A percentile compares a stretch with the other conserved stretches of the same genome.
Conservation (phyloP, 2,888 invertebrate species). For the Dolichomitus sp. region DNA sequence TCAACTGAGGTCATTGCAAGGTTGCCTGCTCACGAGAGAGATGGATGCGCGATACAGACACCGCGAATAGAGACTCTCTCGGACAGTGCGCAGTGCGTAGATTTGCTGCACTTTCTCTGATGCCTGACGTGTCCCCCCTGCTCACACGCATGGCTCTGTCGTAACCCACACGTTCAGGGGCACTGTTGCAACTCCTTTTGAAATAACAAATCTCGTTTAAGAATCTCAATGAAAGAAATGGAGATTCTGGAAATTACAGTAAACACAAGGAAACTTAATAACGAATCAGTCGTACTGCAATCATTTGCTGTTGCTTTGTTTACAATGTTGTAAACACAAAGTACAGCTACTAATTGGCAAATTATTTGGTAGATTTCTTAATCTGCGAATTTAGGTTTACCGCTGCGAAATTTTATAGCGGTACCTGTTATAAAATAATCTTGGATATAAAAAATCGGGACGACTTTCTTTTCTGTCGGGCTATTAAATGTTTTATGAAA, state of each 20-base stretch:
- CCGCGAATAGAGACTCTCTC: constrained; percentile 6
- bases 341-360: not conserved
- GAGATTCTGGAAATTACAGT: no score
- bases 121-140: not conserved
- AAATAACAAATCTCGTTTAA: not conserved
- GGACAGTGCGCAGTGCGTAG: constrained; percentile 10
- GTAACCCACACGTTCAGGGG: constrained; percentile 1
- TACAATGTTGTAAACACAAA: not conserved
- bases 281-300: not conserved
- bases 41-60: constrained; percentile 31
- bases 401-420: not conserved
- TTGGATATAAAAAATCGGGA: not conserved
- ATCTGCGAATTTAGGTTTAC: not conserved
- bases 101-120: constrained; percentile 46
- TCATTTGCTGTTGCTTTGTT: not conserved
- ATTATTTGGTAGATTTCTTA: not conserved
- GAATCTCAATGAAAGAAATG: not conserved
- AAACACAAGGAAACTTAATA: not conserved
- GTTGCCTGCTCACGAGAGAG: constrained; percentile 78
- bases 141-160: not conserved
- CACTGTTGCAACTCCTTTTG: constrained; percentile 6
- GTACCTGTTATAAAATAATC: not conserved
- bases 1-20: constrained; percentile 84
- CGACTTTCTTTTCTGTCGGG: not conserved
- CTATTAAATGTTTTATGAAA: not conserved